phyloP scores from a whole-genome alignment of 2,113 vertebrate species.

The Boulengeromyrus knoepffleri region DNA sequence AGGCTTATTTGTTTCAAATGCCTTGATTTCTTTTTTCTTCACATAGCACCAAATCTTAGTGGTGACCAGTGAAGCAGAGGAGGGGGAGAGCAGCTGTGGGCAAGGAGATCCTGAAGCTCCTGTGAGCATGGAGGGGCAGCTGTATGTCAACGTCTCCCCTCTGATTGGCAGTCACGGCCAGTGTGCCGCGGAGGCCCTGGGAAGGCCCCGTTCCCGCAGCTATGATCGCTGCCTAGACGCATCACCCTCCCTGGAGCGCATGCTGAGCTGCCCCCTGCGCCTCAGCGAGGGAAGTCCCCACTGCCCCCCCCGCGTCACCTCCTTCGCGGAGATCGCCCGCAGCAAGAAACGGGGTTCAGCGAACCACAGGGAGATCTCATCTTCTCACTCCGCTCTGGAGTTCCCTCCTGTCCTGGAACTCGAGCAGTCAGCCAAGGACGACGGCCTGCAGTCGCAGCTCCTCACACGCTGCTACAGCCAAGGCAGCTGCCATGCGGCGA shows the following conservation, averaged over 20 bases:
- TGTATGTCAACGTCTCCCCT: constrained; percentile 83
- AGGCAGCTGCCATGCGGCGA: constrained; percentile 38
- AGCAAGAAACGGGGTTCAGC: constrained; percentile 61
- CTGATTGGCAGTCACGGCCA: constrained; percentile 37
- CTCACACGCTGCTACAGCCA: constrained; percentile 64
- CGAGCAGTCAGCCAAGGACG: constrained; percentile 41
- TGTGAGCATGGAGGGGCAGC: constrained; percentile 68
- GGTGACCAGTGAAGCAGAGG: constrained; percentile 10
- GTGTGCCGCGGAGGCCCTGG: constrained; percentile 39
- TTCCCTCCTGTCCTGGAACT: constrained; percentile 75
- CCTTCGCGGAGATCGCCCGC: constrained; percentile 88
- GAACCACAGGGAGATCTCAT: constrained; percentile 61
- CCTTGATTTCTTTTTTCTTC: background rate
- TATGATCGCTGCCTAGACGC: constrained; percentile 88
- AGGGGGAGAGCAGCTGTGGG: background rate
- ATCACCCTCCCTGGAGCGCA: constrained; percentile 81
- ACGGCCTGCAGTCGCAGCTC: constrained; percentile 63
- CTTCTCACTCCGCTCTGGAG: constrained; percentile 68
- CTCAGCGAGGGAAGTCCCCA: constrained; percentile 69
- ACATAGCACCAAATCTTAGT: constrained; percentile 24
- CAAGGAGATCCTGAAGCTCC: constrained; percentile 19
- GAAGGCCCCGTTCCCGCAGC: constrained; percentile 78
- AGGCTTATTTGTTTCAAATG: background rate
- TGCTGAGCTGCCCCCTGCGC: constrained; percentile 90
- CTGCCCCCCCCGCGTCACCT: constrained; percentile 73